Evolutionary conservation across 2,797 vertebrate genomes (phyloP), one percentile per base, ranked within the genome.

Genomic region (Phataginus tetradactyla): DNA sequence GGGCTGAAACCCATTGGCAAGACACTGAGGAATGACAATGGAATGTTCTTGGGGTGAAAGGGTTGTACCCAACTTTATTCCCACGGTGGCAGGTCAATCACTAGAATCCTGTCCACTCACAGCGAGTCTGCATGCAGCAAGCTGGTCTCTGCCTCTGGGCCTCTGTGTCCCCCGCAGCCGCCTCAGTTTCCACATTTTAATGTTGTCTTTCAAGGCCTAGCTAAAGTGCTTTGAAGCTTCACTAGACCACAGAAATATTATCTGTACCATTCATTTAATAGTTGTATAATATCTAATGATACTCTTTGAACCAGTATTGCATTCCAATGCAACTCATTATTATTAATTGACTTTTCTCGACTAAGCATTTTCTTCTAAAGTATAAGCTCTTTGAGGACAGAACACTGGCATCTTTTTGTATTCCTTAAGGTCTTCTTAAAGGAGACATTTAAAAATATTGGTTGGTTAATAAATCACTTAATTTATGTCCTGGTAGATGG

Each of bases 321-420:
- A 20, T 80, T 94, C 29, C 14, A 57, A n/a, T 21, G 59, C 80
- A 75, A 27, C 23, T 68, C 71, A 93, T 84, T 79, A 64, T 83
- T 86, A 78, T 78, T 74, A 87, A 87, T 39, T 86, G 29, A 51
- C 53, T 92, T 93, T 83, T 92, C 45, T 78, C 84, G 57, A 87
- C 27, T 66, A 77, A 86, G 21, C 21, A 84, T 66, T 91, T 94
- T 74, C 42, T 42, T 68, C 90, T 64, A 51, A 84, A 61, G 69
- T 55, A 68, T 57, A 77, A 59, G 9, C 45, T 84, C 21, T 37
- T 68, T 74, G 83, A 91, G 11, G 53, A 51, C n/a, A 79, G 92
- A 94, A 83, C 45, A 29, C 57, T 69, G 53, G 1, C 45, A 68
- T 79, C 49, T 75, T 6, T 66, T 96, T 18, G 3, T 34, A 71